Evolutionary conservation across 2,113 vertebrate genomes (phyloP).

Genomic region (Equus quagga): DNA sequence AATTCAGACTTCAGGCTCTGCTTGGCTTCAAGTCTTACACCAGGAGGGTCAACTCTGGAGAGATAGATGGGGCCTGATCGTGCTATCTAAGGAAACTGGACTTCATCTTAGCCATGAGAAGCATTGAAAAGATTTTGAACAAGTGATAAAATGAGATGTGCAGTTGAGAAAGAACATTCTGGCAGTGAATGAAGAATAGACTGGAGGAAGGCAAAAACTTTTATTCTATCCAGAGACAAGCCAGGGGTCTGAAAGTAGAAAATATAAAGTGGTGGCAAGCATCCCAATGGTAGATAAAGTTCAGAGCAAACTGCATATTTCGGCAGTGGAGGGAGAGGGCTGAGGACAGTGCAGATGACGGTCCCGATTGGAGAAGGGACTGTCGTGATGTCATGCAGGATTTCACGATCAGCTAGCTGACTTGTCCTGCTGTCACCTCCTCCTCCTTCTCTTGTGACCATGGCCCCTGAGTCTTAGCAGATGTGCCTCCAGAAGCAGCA

Average conservation of each 20-base stretch:
- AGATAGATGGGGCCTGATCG: not conserved
- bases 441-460: not conserved
- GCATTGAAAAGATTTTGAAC: not conserved
- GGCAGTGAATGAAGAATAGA: not conserved
- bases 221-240: not conserved
- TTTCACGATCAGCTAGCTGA: not conserved
- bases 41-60: not conserved
- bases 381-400: not conserved
- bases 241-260: not conserved
- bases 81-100: not conserved
- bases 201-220: not conserved
- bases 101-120: not conserved
- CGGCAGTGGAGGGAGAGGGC: rapidly evolving
- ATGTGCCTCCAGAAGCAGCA: not conserved
- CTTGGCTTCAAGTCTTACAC: not conserved
- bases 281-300: not conserved
- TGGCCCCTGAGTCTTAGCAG: not conserved
- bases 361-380: not conserved
- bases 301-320: not conserved
- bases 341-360: rapidly evolving
- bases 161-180: not conserved
- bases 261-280: not conserved
- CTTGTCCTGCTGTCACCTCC: not conserved
- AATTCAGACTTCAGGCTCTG: not conserved
- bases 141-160: not conserved